Evolutionary conservation across 1,140 invertebrate species (phyloP).

Genomic region (Brachionus rotundiformis): DNA sequence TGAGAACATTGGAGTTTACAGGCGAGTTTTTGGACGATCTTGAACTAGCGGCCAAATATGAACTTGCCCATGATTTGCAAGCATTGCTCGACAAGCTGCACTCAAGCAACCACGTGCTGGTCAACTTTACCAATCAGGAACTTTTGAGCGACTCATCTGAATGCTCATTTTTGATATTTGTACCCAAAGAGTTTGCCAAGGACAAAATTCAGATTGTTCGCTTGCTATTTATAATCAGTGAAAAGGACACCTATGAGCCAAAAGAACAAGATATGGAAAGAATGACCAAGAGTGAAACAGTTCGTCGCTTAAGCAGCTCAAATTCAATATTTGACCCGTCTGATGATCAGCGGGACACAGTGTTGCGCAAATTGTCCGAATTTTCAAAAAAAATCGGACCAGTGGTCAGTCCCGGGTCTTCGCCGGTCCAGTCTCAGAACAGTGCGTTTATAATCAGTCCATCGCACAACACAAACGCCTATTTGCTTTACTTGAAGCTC

Average conservation of each 20-base stretch:
- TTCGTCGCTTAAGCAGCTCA: background rate
- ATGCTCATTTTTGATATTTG: conserved; percentile 38
- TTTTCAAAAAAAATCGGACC: background rate
- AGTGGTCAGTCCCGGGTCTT: background rate
- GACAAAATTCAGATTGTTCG: conserved; percentile 31
- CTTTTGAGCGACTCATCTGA: background rate
- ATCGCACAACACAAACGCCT: background rate
- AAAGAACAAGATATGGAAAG: background rate
- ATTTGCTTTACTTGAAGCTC: conserved; percentile 12
- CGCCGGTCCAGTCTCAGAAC: background rate
- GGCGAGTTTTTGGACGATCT: conserved; percentile 14
- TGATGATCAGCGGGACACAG: background rate
- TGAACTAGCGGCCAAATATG: conserved; percentile 48
- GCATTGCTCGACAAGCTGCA: background rate
- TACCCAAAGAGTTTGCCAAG: conserved; percentile 40
- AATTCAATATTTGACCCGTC: conserved; percentile 1
- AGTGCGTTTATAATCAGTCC: background rate
- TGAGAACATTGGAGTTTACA: conserved; percentile 1
- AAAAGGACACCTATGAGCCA: background rate
- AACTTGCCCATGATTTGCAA: background rate
- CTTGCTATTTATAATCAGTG: conserved; percentile 17
- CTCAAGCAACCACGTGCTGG: background rate
- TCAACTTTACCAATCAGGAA: conserved; percentile 37
- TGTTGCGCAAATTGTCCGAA: conserved; percentile 1
- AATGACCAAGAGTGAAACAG: background rate